Evolutionary conservation across 2,888 invertebrate species (phyloP).

Genomic region (Rhabditoides inermis): DNA sequence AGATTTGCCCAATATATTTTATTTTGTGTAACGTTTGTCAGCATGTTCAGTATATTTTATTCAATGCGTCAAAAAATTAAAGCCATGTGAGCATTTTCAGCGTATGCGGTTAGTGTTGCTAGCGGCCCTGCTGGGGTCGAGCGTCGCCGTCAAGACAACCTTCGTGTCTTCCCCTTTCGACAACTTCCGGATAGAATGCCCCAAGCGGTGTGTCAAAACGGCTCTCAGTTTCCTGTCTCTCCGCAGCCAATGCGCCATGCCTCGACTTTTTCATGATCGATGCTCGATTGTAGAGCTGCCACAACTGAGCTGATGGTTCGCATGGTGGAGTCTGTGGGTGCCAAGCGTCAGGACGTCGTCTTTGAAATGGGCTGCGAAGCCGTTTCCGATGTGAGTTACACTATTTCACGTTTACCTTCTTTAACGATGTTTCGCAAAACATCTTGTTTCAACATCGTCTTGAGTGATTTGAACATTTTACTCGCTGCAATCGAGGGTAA

Average conservation of each 20-base stretch:
- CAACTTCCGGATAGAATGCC: constrained; percentile 51
- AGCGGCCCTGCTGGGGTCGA: too few species aligned
- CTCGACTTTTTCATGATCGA: neutral
- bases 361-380: constrained; percentile 46
- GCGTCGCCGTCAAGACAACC: too few species aligned
- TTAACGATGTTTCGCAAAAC: constrained; percentile 2
- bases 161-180: constrained; percentile 49
- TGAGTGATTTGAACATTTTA: neutral
- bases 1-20: too few species aligned
- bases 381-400: constrained; percentile 30
- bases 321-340: constrained; percentile 51
- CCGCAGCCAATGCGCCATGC: constrained; percentile 14
- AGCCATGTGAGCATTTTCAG: too few species aligned
- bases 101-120: too few species aligned
- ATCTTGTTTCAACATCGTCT: constrained; percentile 1
- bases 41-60: too few species aligned
- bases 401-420: neutral
- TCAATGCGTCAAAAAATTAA: too few species aligned
- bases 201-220: too few species aligned
- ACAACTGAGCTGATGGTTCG: constrained; percentile 33
- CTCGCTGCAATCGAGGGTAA: too few species aligned
- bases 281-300: neutral
- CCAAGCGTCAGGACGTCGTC: constrained; percentile 47
- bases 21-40: too few species aligned
- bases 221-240: neutral